A percentile compares a stretch with the other conserved stretches of the same genome.
These are phyloP conservation scores for Protodeltote pygarga DNA, from an alignment of 2,888 invertebrate genomes.

Conservation along the genomic window DNA sequence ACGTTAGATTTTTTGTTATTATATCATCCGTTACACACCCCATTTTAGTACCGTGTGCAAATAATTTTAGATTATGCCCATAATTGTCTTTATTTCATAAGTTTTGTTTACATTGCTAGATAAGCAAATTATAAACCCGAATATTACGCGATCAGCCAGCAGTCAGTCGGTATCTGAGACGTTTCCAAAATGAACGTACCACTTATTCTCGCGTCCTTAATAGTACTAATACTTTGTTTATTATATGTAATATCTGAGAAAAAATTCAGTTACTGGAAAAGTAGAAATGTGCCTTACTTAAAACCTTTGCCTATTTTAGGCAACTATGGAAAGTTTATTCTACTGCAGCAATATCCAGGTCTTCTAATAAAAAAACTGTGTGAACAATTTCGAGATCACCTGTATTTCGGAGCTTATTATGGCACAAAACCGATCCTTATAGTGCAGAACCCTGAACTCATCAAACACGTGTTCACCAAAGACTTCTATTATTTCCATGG, in stretches of 20 bases:
- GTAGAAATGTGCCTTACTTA: constrained; percentile 52
- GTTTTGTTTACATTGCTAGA: too few species aligned
- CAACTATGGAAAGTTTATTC: constrained; percentile 56
- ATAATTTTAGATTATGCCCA: too few species aligned
- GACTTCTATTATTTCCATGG: constrained; percentile 66
- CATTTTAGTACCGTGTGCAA: too few species aligned
- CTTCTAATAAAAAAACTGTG: constrained; percentile 52
- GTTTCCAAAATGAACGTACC: constrained; percentile 10
- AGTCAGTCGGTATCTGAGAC: too few species aligned
- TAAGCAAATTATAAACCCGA: too few species aligned
- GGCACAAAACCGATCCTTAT: constrained; percentile 65
- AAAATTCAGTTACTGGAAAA: constrained; percentile 58
- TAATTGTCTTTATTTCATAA: too few species aligned
- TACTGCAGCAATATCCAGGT: constrained; percentile 46
- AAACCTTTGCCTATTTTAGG: constrained; percentile 58
- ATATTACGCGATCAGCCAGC: too few species aligned
- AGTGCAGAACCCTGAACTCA: constrained; percentile 58
- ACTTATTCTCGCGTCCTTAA: constrained; percentile 1
- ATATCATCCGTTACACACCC: too few species aligned
- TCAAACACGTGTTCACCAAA: constrained; percentile 58
- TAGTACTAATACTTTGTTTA: constrained; percentile 10
- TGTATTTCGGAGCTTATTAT: constrained; percentile 62
- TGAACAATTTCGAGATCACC: constrained; percentile 51
- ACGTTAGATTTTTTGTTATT: too few species aligned
- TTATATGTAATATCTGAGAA: constrained; percentile 30